Percentiles rank a stretch among this genome's conserved stretches.
Conservation (phyloP, 2,113 vertebrate genomes). For the Pitta sordida region DNA sequence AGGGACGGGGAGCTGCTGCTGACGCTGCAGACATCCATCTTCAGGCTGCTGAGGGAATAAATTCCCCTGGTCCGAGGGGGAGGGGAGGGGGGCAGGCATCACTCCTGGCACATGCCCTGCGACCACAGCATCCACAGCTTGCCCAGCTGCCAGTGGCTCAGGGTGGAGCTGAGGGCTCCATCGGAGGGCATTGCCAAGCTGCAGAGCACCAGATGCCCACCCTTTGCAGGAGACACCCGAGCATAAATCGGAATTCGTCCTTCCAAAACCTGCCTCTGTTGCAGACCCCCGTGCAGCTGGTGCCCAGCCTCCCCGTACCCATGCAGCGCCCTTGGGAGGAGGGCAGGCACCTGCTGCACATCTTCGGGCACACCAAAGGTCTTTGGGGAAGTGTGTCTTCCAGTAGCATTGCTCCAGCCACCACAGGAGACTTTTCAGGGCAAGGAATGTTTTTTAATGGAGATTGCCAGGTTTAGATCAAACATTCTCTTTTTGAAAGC, state of each 20-base stretch:
- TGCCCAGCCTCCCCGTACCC: neutral
- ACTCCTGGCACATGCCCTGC: fast-evolving
- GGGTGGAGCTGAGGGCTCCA: neutral
- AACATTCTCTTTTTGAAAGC: neutral
- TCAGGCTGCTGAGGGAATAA: neutral
- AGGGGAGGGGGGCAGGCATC: neutral
- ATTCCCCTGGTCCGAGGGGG: fast-evolving
- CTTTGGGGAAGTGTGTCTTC: neutral
- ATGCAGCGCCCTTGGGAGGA: neutral
- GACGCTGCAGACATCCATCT: neutral
- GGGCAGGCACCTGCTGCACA: fast-evolving
- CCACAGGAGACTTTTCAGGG: neutral
- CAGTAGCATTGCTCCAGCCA: neutral
- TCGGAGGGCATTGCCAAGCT: fast-evolving
- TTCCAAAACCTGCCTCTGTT: fast-evolving
- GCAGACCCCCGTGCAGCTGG: fast-evolving
- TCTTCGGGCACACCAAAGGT: neutral
- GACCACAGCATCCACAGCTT: neutral
- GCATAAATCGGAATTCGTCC: fast-evolving
- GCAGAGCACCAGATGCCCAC: neutral
- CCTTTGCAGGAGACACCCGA: fast-evolving
- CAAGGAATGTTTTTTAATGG: neutral
- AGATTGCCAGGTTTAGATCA: neutral
- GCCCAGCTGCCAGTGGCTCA: fast-evolving
- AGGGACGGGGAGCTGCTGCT: neutral